A percentile compares a stretch with the other conserved stretches of the same genome.
phyloP scores from a whole-genome alignment of 2,113 vertebrate species.

The Ciconia boyciana region DNA sequence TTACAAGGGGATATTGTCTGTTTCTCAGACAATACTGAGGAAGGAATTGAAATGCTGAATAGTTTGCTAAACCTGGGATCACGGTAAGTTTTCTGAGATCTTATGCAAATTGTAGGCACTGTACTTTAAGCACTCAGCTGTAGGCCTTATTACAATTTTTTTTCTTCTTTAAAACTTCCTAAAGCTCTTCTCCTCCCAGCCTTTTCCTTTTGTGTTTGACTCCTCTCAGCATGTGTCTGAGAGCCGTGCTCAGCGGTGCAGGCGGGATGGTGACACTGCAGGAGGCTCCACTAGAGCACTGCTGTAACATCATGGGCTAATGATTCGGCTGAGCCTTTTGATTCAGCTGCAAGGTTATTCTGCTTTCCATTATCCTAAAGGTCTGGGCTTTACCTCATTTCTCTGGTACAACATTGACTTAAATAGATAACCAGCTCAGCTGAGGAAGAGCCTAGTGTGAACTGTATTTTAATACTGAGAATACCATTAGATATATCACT shows the following conservation, averaged over 20 bases:
- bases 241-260: neutral
- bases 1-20: neutral
- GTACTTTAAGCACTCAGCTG: neutral
- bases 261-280: neutral
- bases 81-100: neutral
- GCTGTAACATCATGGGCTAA: conserved; percentile 30
- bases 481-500: neutral
- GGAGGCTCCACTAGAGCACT: neutral
- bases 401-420: neutral
- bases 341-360: conserved; percentile 31
- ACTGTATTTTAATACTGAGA: neutral
- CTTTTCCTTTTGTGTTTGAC: conserved; percentile 29
- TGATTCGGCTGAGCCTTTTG: conserved; percentile 21
- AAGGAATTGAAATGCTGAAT: neutral
- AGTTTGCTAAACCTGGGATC: neutral
- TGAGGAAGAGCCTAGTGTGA: neutral
- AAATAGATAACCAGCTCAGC: neutral
- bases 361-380: conserved; percentile 10
- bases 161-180: neutral
- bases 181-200: neutral
- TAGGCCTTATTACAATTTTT: neutral
- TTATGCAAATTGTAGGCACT: neutral
- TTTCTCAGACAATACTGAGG: neutral
- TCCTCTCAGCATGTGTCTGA: neutral
- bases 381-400: conserved; percentile 6